Percentiles rank a stretch among this genome's conserved stretches.
Conservation (phyloP, 2,888 invertebrate species). For the Nesidiocoris tenuis region DNA sequence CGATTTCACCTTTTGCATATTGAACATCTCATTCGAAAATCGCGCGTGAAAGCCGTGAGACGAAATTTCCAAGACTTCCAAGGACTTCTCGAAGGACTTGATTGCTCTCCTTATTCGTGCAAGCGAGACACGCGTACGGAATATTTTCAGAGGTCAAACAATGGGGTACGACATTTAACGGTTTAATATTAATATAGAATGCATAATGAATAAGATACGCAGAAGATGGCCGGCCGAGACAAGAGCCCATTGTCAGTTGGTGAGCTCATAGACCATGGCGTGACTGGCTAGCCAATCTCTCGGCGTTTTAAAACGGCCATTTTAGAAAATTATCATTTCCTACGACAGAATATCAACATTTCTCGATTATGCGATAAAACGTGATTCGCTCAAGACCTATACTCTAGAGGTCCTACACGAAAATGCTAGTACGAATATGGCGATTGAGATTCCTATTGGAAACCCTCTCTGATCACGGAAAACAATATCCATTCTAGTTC, state of each 20-base stretch:
- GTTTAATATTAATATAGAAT: neutral
- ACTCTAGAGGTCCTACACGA: too few species aligned
- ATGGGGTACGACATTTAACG: neutral
- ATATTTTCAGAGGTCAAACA: neutral
- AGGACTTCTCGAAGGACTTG: neutral
- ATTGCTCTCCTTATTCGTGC: neutral
- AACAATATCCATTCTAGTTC: too few species aligned
- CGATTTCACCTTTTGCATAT: neutral
- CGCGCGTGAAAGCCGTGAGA: neutral
- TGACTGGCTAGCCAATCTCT: neutral
- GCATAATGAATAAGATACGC: neutral
- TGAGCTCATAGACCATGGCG: neutral
- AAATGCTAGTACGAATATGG: too few species aligned
- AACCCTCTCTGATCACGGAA: too few species aligned
- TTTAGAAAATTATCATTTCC: too few species aligned
- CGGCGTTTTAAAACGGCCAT: neutral
- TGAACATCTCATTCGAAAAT: neutral
- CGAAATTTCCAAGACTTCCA: neutral
- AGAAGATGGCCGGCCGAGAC: neutral
- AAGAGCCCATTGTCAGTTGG: neutral
- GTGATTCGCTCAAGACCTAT: too few species aligned
- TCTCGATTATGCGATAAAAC: too few species aligned
- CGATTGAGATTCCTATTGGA: too few species aligned
- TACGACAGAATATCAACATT: too few species aligned
- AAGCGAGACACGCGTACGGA: neutral